phyloP scores from a whole-genome alignment of 2,113 vertebrate species.

The Saguinus midas region DNA sequence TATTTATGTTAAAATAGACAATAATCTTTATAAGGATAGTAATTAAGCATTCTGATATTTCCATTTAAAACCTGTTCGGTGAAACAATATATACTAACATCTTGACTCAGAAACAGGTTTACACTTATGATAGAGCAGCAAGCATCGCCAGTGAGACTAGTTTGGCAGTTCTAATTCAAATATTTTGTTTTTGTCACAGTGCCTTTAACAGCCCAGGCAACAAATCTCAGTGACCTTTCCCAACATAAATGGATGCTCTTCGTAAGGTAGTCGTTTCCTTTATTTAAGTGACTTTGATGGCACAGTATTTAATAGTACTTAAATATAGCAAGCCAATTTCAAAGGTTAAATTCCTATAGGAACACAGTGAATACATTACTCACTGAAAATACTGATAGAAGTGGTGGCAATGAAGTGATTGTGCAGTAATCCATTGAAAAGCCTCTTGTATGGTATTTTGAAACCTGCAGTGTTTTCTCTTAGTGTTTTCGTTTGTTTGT shows the following conservation, averaged over 20 bases:
- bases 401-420: too few species aligned
- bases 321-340: neutral
- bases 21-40: neutral
- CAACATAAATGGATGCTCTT: neutral
- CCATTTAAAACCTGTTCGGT: neutral
- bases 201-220: neutral
- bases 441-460: accelerated
- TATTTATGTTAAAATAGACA: neutral
- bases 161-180: accelerated
- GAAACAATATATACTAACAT: neutral
- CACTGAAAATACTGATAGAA: neutral
- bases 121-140: accelerated
- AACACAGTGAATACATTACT: neutral
- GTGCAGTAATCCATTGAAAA: accelerated
- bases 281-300: neutral
- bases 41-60: neutral
- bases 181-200: accelerated
- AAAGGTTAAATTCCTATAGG: neutral
- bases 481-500: neutral
- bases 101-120: neutral
- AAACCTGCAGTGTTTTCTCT: neutral
- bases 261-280: neutral
- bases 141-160: accelerated
- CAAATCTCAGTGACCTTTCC: accelerated
- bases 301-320: neutral